phyloP scores from a whole-genome alignment of 2,888 invertebrate species.

The Volucella bombylans region DNA sequence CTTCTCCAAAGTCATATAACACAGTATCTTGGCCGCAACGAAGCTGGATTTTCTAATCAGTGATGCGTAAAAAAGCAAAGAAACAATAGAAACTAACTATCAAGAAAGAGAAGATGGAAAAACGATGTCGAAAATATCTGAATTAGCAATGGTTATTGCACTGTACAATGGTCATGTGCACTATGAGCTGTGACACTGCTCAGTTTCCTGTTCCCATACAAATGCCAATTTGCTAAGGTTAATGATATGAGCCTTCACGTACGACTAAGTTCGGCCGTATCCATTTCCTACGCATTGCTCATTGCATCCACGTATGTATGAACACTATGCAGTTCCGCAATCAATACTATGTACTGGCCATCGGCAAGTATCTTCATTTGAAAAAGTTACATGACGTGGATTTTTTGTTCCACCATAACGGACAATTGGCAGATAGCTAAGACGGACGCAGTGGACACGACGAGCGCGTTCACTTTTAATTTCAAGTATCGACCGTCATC shows the following conservation, averaged over 20 bases:
- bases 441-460: not conserved
- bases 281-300: slow-evolving; percentile 63
- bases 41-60: slow-evolving; percentile 52
- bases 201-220: slow-evolving; percentile 67
- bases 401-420: slow-evolving; percentile 34
- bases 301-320: slow-evolving; percentile 53
- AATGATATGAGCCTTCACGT: slow-evolving; percentile 67
- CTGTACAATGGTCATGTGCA: not conserved
- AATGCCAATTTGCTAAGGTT: slow-evolving; percentile 71
- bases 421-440: not conserved
- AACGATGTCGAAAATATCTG: slow-evolving; percentile 43
- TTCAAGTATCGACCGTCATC: slow-evolving; percentile 46
- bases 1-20: not conserved
- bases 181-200: slow-evolving; percentile 51
- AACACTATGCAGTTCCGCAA: slow-evolving; percentile 38
- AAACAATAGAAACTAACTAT: too few species aligned
- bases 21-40: slow-evolving; percentile 38
- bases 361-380: slow-evolving; percentile 42
- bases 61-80: slow-evolving; percentile 20
- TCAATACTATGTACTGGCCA: not conserved
- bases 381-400: slow-evolving; percentile 31
- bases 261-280: slow-evolving; percentile 19
- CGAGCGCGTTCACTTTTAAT: slow-evolving; percentile 55
- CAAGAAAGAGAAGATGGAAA: slow-evolving; percentile 3
- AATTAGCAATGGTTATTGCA: slow-evolving; percentile 44